Evolutionary conservation across 2,888 invertebrate species (phyloP).

Genomic region (Bimastos eiseni): DNA sequence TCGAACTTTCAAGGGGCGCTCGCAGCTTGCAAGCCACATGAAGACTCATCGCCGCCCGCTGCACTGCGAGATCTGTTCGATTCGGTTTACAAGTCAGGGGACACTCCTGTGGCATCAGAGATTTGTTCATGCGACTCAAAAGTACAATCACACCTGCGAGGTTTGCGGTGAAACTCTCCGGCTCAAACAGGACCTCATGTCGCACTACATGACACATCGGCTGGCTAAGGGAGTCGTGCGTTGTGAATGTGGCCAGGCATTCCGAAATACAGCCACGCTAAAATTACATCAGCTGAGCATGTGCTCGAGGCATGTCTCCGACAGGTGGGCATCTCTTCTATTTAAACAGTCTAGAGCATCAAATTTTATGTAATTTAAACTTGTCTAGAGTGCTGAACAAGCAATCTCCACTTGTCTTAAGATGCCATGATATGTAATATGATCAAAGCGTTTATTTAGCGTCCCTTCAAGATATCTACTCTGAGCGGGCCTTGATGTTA

Average conservation of each 20-base stretch:
- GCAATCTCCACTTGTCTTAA: not conserved
- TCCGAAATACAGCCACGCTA: conserved; percentile 21
- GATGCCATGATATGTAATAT: not conserved
- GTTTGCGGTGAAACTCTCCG: conserved; percentile 27
- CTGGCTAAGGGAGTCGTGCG: conserved; percentile 18
- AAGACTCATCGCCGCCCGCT: conserved; percentile 1
- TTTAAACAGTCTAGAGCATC: no score
- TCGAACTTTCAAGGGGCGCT: conserved; percentile 14
- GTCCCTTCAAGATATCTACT: no score
- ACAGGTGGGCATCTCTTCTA: not conserved
- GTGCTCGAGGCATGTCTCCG: not conserved
- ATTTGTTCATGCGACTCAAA: not conserved
- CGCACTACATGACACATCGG: conserved; percentile 23
- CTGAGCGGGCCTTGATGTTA: no score
- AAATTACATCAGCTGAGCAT: conserved; percentile 16
- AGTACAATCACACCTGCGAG: conserved; percentile 26
- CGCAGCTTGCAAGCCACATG: conserved; percentile 19
- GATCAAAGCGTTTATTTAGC: no score
- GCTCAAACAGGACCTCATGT: conserved; percentile 26
- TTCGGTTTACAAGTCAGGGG: conserved; percentile 2
- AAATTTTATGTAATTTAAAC: not conserved
- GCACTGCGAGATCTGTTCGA: conserved; percentile 25
- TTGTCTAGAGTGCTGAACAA: not conserved
- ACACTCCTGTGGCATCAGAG: conserved; percentile 25
- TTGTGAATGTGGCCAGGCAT: conserved; percentile 13